Percentiles rank a stretch among this genome's conserved stretches.
Evolutionary conservation across 2,888 invertebrate species (phyloP).

Genomic region (Diabrotica balteata): DNA sequence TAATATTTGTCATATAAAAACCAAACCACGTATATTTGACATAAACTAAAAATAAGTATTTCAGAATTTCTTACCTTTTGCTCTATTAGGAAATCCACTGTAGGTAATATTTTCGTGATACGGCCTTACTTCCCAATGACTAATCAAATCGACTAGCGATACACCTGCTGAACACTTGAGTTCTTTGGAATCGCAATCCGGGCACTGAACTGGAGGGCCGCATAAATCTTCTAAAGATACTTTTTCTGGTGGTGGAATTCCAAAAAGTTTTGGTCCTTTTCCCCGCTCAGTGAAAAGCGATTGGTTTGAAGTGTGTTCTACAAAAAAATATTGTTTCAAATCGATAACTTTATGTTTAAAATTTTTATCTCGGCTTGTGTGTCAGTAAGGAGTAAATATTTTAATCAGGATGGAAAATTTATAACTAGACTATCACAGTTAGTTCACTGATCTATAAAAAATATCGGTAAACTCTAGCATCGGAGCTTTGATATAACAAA

Average conservation of each 20-base stretch:
- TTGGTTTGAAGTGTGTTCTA: conserved; percentile 61
- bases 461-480: too few species aligned
- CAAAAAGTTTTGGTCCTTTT: conserved; percentile 60
- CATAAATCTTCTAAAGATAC: conserved; percentile 69
- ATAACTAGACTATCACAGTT: too few species aligned
- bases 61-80: conserved; percentile 55
- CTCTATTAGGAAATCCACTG: conserved; percentile 63
- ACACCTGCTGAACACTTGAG: conserved; percentile 66
- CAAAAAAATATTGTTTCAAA: too few species aligned
- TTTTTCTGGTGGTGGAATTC: conserved; percentile 68
- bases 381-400: too few species aligned
- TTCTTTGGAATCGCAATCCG: conserved; percentile 67
- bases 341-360: too few species aligned
- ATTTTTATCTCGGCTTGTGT: too few species aligned
- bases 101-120: conserved; percentile 69
- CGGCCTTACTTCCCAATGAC: conserved; percentile 63
- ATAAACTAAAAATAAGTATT: too few species aligned
- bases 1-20: too few species aligned
- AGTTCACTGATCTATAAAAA: too few species aligned
- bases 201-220: conserved; percentile 67
- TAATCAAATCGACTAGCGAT: conserved; percentile 66
- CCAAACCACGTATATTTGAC: neutral
- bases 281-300: conserved; percentile 51
- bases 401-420: too few species aligned
- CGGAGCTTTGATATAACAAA: too few species aligned